Percentiles rank a stretch among this genome's conserved stretches.
Conservation (phyloP, 2,113 vertebrate genomes). For the Mus spicilegus region DNA sequence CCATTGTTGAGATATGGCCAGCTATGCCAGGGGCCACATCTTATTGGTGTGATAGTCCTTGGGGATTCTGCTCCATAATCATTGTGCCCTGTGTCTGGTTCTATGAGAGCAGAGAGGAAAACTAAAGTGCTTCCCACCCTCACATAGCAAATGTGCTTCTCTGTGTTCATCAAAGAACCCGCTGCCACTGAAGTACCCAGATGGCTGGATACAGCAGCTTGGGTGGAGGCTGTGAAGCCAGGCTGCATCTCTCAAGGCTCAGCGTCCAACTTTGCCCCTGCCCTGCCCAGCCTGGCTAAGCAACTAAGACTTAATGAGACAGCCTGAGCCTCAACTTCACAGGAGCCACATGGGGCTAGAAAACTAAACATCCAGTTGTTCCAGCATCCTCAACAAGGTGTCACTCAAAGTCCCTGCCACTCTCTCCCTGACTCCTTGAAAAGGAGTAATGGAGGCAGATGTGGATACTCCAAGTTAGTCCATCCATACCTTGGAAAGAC, state of each 20-base stretch:
- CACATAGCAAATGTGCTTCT: background rate
- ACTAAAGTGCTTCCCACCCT: background rate
- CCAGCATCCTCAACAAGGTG: background rate
- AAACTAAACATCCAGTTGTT: background rate
- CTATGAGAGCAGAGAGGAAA: background rate
- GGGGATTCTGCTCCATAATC: background rate
- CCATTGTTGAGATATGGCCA: background rate
- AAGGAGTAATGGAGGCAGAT: background rate
- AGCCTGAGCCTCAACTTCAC: too few species aligned
- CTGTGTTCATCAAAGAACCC: background rate
- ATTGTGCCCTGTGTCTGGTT: background rate
- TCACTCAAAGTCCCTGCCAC: background rate
- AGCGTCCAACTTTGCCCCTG: background rate
- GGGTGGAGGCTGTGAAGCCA: background rate
- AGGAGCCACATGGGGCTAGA: background rate
- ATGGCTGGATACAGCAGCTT: background rate
- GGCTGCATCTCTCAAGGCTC: background rate
- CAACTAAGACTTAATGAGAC: background rate
- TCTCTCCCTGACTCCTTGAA: background rate
- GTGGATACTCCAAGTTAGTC: background rate
- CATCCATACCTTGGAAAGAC: background rate
- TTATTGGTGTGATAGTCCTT: background rate
- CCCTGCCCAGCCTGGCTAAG: background rate
- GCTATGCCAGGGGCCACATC: background rate
- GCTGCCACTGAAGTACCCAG: background rate